Conservation (phyloP, 2,113 vertebrate genomes). For the Hylia prasina region DNA sequence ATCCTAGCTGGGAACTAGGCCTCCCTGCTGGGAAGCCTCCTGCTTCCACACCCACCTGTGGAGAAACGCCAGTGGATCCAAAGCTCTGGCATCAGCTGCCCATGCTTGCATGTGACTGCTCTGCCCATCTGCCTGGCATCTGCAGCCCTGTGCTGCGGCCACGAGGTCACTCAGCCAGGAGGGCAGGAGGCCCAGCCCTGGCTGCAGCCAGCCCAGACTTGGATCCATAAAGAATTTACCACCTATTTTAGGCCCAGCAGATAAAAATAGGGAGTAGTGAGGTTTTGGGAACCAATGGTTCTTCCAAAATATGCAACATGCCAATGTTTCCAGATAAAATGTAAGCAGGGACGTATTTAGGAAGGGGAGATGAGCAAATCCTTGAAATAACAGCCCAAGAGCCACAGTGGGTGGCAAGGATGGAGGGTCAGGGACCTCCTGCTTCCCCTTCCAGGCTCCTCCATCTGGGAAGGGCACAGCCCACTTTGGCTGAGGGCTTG, state of each 20-base stretch:
- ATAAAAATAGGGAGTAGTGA: neutral
- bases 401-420: fast-evolving
- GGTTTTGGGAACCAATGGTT: neutral
- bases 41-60: neutral
- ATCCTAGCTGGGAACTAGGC: neutral
- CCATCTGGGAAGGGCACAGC: neutral
- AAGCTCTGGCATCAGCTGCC: neutral
- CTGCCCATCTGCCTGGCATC: neutral
- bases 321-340: neutral
- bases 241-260: constrained; percentile 17
- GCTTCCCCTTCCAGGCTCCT: neutral
- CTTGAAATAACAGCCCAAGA: neutral
- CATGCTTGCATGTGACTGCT: neutral
- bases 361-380: neutral
- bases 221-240: neutral
- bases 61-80: neutral
- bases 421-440: neutral
- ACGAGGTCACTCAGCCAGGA: fast-evolving
- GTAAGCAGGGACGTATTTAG: neutral
- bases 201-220: neutral
- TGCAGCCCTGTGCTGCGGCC: neutral
- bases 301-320: neutral
- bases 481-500: neutral
- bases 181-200: neutral
- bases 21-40: neutral